Conservation (phyloP, 1,140 invertebrate genomes). For the Tetraneura akinire region DNA sequence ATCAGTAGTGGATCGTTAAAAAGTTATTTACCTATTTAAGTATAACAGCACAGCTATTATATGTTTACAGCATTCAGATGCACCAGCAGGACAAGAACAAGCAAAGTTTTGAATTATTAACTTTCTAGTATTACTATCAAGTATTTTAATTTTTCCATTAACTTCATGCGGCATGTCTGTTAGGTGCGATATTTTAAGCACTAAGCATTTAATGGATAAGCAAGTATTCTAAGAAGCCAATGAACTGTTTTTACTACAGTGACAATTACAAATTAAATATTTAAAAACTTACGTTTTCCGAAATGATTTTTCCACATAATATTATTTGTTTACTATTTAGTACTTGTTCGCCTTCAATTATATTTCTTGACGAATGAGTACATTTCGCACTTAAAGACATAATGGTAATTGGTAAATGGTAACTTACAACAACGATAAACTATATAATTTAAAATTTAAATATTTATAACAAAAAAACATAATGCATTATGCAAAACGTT, state of each 20-base stretch:
- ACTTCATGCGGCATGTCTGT: not conserved
- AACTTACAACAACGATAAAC: too few relatives aligned
- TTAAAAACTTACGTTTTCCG: slow-evolving; percentile 16
- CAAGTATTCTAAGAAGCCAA: not conserved
- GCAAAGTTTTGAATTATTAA: not conserved
- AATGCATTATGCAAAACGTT: not conserved
- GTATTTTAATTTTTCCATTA: not conserved
- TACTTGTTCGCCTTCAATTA: not conserved
- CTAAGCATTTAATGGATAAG: not conserved
- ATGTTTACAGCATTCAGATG: slow-evolving; percentile 14
- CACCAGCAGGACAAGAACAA: not conserved
- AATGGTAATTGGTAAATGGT: too few relatives aligned
- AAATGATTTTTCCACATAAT: slow-evolving; percentile 19
- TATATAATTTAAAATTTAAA: not conserved
- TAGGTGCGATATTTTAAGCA: not conserved
- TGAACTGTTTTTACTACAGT: not conserved
- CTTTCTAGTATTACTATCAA: not conserved
- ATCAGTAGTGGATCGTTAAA: not conserved
- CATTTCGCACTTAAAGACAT: not conserved
- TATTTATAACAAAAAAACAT: not conserved
- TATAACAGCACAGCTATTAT: slow-evolving; percentile 19
- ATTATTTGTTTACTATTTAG: slow-evolving; percentile 28
- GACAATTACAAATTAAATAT: not conserved
- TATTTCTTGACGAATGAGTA: not conserved
- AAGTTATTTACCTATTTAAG: not conserved